phyloP scores from a whole-genome alignment of 2,888 invertebrate genomes.

The Malthinus flaveolus region DNA sequence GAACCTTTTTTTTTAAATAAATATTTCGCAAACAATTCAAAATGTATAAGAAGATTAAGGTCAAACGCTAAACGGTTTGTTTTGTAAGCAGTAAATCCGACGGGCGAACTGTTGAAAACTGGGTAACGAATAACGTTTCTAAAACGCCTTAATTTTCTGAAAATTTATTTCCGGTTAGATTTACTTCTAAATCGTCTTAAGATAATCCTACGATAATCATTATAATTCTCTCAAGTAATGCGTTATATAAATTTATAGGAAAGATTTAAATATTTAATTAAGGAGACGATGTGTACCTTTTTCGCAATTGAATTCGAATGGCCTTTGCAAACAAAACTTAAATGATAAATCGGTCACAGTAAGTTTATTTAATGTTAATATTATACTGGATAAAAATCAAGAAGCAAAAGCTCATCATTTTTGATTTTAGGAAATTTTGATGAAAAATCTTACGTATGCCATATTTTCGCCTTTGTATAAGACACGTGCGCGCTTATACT shows the following conservation, averaged over 20 bases:
- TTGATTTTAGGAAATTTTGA: too few species aligned
- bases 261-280: conserved; percentile 4
- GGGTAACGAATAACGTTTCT: conserved; percentile 35
- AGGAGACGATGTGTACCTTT: neutral
- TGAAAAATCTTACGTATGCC: neutral
- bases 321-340: neutral
- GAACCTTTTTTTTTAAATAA: neutral
- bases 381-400: too few species aligned
- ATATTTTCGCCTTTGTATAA: neutral
- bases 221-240: conserved; percentile 30
- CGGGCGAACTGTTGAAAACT: conserved; percentile 38
- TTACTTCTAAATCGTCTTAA: conserved; percentile 30
- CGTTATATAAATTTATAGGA: conserved; percentile 32
- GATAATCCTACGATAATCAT: conserved; percentile 38
- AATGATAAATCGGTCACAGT: neutral
- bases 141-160: conserved; percentile 34
- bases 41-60: conserved; percentile 39
- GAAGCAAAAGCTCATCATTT: too few species aligned
- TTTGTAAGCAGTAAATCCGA: conserved; percentile 45
- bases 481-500: neutral
- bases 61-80: conserved; percentile 44
- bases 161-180: conserved; percentile 20
- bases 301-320: neutral
- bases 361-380: too few species aligned
- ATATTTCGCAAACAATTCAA: conserved; percentile 14